A percentile compares a stretch with the other conserved stretches of the same genome.
Evolutionary conservation across 2,797 vertebrate species (phyloP).

Genomic region (Enteromius paludinosus): DNA sequence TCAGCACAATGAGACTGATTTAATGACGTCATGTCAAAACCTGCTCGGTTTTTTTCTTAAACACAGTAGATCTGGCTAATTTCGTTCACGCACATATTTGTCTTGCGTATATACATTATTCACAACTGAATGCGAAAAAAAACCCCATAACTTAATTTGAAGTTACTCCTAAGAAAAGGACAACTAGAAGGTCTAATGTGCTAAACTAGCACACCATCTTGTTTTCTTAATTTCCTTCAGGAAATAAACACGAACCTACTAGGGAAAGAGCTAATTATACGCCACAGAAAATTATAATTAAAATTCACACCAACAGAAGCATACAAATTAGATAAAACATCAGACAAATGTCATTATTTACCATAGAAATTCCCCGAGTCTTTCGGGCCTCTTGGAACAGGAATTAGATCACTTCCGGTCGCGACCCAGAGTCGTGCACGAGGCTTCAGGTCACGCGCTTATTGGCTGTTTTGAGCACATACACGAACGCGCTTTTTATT

Average conservation of each 20-base stretch:
- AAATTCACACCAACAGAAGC: background rate
- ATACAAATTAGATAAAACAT: background rate
- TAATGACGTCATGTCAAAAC: slow-evolving; percentile 9
- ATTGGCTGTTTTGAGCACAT: background rate
- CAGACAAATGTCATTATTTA: slow-evolving; percentile 63
- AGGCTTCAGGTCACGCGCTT: background rate
- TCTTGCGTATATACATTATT: background rate
- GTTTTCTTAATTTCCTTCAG: background rate
- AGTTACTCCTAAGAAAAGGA: background rate
- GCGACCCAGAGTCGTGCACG: slow-evolving; percentile 17
- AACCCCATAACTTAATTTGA: background rate
- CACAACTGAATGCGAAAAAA: background rate
- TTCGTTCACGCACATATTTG: background rate
- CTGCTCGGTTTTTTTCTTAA: background rate
- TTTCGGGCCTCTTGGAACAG: slow-evolving; percentile 71
- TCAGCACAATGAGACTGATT: background rate
- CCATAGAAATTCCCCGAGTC: slow-evolving; percentile 82
- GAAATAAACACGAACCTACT: background rate
- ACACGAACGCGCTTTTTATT: background rate
- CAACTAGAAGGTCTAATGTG: background rate
- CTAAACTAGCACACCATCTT: slow-evolving; percentile 34
- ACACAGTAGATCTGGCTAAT: background rate
- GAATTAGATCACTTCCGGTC: slow-evolving; percentile 75
- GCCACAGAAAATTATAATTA: too few species aligned
- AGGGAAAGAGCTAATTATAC: background rate